Percentiles rank a stretch among this genome's conserved stretches.
phyloP scores from a whole-genome alignment of 2,113 vertebrate genomes.

The Xenopus laevis region DNA sequence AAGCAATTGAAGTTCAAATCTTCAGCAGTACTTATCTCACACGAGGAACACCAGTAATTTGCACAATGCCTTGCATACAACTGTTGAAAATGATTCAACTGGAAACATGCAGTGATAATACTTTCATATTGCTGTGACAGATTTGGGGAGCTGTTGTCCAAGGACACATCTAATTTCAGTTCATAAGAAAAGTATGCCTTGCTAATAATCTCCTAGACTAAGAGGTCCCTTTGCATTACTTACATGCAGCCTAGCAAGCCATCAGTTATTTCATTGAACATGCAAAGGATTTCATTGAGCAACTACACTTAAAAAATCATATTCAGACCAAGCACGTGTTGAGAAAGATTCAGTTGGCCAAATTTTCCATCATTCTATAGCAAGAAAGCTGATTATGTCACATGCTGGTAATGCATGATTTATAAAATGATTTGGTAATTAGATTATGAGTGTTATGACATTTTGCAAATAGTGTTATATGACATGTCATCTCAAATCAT shows the following conservation, averaged over 20 bases:
- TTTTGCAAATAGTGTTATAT: neutral
- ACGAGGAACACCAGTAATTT: too few species aligned
- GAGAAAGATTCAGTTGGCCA: neutral
- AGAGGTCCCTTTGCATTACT: neutral
- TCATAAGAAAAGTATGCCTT: too few species aligned
- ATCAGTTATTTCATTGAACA: conserved; percentile 13
- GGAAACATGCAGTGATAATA: too few species aligned
- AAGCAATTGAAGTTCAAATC: too few species aligned
- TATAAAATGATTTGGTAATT: neutral
- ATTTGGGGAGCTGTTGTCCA: too few species aligned
- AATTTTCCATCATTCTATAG: neutral
- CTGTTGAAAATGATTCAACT: too few species aligned
- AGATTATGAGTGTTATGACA: conserved; percentile 3
- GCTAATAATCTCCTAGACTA: too few species aligned
- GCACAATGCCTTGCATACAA: too few species aligned
- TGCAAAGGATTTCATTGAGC: conserved; percentile 10
- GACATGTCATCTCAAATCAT: neutral
- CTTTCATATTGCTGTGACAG: too few species aligned
- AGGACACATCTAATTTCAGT: too few species aligned
- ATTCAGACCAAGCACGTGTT: neutral
- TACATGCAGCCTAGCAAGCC: conserved; percentile 8
- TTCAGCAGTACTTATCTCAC: too few species aligned
- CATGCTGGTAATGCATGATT: neutral
- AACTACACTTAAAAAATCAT: conserved; percentile 15
- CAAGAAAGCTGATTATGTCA: conserved; percentile 5